Evolutionary conservation across 2,113 vertebrate genomes (phyloP).

Genomic region (Hydropotes inermis): DNA sequence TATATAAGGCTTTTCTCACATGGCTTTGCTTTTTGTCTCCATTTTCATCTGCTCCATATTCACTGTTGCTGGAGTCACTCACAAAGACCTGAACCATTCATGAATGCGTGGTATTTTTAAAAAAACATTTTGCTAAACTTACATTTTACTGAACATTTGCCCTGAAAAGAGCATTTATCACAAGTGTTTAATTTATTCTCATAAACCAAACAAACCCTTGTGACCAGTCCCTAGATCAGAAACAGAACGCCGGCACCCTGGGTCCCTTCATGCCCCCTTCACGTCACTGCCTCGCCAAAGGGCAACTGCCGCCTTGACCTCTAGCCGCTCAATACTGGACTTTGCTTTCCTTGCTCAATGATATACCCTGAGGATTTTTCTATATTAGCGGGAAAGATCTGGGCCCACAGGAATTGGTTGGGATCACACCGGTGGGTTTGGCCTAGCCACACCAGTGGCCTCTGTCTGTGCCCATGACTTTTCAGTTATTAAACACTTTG

Average conservation of each 20-base stretch:
- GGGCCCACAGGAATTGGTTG: neutral
- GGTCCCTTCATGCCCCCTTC: too few species aligned
- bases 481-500: neutral
- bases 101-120: neutral
- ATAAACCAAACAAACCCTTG: neutral
- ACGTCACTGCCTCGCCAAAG: neutral
- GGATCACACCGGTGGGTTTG: neutral
- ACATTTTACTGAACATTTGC: neutral
- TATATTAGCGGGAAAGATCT: neutral
- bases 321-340: neutral
- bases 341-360: neutral
- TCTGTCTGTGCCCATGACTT: neutral
- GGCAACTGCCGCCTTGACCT: neutral
- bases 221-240: neutral
- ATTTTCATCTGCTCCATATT: neutral
- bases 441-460: neutral
- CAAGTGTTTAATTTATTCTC: neutral
- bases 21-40: neutral
- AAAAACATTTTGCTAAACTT: neutral
- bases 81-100: neutral
- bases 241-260: neutral
- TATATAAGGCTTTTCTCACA: neutral
- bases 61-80: neutral
- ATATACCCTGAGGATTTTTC: neutral
- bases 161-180: neutral